Percentiles rank a stretch among this genome's conserved stretches.
Evolutionary conservation across 2,888 invertebrate genomes (phyloP).

Genomic region (Mesorhabditis sp.): DNA sequence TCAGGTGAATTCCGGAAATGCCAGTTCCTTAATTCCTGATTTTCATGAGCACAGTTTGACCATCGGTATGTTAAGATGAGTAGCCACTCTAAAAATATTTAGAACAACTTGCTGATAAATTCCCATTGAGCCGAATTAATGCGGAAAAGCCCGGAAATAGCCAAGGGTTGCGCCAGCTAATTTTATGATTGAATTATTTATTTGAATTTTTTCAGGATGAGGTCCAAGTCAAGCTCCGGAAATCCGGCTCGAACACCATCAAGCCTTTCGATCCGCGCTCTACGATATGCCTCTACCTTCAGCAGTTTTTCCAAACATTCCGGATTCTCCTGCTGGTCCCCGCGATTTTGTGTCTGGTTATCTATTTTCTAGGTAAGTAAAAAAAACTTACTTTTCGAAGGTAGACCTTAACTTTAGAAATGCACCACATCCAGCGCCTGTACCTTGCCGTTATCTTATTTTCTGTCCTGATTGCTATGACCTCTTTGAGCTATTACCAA

Average conservation of each 20-base stretch:
- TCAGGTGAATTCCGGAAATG: too few relatives aligned
- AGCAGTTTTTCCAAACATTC: constrained; percentile 4
- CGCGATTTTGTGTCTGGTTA: background rate
- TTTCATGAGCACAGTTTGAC: background rate
- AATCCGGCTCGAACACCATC: background rate
- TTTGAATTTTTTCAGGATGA: background rate
- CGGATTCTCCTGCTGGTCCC: background rate
- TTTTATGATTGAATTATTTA: background rate
- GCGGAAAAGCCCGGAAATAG: constrained; percentile 1
- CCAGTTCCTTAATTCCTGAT: background rate
- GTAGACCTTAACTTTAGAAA: background rate
- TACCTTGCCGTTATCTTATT: background rate
- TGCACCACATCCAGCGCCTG: background rate
- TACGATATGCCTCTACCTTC: background rate
- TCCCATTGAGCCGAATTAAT: constrained; percentile 4
- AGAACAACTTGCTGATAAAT: constrained; percentile 1
- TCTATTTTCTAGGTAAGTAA: constrained; percentile 3
- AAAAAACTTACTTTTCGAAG: background rate
- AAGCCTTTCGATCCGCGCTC: background rate
- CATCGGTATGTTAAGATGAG: background rate
- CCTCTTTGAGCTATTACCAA: constrained; percentile 2
- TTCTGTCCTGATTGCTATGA: background rate
- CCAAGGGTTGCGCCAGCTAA: background rate
- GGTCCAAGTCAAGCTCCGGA: background rate
- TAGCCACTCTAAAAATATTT: background rate